These are phyloP conservation scores for Limosa lapponica DNA, from an alignment of 2,797 vertebrate genomes.

Conservation along the genomic window DNA sequence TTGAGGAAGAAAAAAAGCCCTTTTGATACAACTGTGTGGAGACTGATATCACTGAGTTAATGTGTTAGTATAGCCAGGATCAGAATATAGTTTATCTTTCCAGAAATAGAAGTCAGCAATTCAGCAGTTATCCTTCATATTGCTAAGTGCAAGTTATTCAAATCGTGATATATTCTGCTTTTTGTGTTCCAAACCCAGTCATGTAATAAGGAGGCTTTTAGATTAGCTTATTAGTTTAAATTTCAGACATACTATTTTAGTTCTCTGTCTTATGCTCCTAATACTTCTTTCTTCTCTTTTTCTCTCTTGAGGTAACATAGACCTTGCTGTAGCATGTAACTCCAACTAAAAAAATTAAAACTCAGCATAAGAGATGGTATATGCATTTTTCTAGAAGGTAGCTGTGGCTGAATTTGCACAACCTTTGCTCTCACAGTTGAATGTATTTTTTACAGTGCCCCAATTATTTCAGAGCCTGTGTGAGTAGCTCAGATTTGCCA, in stretches of 20 bases:
- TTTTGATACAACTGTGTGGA: not conserved
- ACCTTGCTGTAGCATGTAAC: not conserved
- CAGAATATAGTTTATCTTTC: not conserved
- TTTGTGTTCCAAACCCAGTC: not conserved
- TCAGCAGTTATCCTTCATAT: not conserved
- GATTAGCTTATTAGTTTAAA: not conserved
- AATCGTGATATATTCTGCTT: slow-evolving; percentile 3
- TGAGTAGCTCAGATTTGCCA: not conserved
- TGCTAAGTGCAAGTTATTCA: slow-evolving; percentile 8
- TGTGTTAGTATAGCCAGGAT: not conserved
- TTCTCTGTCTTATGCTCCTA: not conserved
- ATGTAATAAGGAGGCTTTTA: not conserved
- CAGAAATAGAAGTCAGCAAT: not conserved
- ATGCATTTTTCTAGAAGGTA: not conserved
- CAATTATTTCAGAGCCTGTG: not conserved
- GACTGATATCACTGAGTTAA: not conserved
- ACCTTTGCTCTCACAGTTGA: not conserved
- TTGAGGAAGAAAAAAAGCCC: not conserved
- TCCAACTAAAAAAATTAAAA: not conserved
- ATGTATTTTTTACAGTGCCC: not conserved
- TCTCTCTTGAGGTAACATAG: not conserved
- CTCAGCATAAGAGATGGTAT: not conserved
- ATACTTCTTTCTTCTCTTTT: not conserved
- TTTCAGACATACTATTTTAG: not conserved
- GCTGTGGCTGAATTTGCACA: not conserved